Evolutionary conservation across 2,888 invertebrate genomes (phyloP), one percentile per base, ranked within the genome.

Genomic region (Seira musarum): DNA sequence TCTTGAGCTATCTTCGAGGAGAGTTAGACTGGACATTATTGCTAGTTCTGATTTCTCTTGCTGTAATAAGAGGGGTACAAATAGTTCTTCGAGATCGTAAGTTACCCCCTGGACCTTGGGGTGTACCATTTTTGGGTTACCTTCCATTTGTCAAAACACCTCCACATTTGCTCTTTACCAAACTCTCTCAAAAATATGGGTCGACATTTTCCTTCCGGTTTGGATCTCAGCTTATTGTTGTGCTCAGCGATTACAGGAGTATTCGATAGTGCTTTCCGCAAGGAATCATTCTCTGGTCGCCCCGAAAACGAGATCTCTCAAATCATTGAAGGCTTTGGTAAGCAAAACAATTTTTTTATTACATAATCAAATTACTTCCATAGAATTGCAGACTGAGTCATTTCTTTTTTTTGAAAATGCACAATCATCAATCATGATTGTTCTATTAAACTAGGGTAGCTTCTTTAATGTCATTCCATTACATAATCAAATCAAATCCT

Each of bases 81-180:
- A 49, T 83, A 57, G 77, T 82, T 46, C 53, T 49, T 1, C 64
- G 67, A 24, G 80, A 84, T 25, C 73, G 75, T 72, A 76, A 83
- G 46, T 90, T 96, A 85, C 96, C 96, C 0, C 96, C 96, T 0
- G 96, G 96, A 1, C 96, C 96, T 1, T 94, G 94, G 94, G 95
- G 96, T 1, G 90, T 95, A 2, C 96, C 96, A 21, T 90, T 96
- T 71, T 91, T 96, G 76, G 96, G 97, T 81, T 95, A 94, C 88
- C 90, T 96, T 84, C 94, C 94, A 1, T 95, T 94, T 89, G 91
- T 97, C 87, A 94, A 93, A 86, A 92, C 92, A 57, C 90, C 91
- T 83, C 92, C 94, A 67, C 96, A 96, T 89, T 91, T 95, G 73
- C 93, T 93, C 76, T 95, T 94, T 90, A 91, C 93, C 88, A 92